Evolutionary conservation across 1,140 invertebrate species (phyloP).

Genomic region (Ips nitidus): DNA sequence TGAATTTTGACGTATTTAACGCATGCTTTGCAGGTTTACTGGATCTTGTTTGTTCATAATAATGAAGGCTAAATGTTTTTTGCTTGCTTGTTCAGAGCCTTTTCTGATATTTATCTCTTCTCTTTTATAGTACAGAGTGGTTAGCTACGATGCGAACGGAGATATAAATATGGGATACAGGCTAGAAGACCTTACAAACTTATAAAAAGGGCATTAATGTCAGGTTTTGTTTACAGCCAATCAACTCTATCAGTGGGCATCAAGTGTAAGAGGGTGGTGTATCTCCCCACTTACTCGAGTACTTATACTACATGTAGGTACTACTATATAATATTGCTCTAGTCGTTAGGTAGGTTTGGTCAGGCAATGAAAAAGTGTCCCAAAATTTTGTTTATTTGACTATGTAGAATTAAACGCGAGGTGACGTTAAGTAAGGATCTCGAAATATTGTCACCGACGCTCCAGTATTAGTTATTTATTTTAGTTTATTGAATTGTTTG

Average conservation of each 20-base stretch:
- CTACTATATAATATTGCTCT: not conserved
- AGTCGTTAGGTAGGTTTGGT: no score
- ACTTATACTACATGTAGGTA: not conserved
- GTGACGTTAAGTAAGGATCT: no score
- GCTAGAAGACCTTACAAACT: not conserved
- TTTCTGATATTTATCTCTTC: conserved; percentile 18
- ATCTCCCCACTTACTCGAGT: not conserved
- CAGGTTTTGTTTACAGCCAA: conserved; percentile 45
- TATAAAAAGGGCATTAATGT: conserved; percentile 15
- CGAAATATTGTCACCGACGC: no score
- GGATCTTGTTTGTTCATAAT: no score
- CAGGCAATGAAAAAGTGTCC: no score
- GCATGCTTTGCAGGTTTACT: no score
- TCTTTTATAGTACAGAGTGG: conserved; percentile 16
- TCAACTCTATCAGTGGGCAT: conserved; percentile 49
- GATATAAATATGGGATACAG: conserved; percentile 4
- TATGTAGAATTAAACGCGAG: no score
- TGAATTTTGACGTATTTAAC: no score
- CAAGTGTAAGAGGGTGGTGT: conserved; percentile 41
- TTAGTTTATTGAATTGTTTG: no score
- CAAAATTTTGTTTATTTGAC: no score
- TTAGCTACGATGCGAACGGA: conserved; percentile 15
- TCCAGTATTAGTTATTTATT: no score
- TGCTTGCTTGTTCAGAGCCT: not conserved
- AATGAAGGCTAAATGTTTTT: no score